Conservation (phyloP, 2,797 vertebrate genomes). For the Pipistrellus pipistrellus region DNA sequence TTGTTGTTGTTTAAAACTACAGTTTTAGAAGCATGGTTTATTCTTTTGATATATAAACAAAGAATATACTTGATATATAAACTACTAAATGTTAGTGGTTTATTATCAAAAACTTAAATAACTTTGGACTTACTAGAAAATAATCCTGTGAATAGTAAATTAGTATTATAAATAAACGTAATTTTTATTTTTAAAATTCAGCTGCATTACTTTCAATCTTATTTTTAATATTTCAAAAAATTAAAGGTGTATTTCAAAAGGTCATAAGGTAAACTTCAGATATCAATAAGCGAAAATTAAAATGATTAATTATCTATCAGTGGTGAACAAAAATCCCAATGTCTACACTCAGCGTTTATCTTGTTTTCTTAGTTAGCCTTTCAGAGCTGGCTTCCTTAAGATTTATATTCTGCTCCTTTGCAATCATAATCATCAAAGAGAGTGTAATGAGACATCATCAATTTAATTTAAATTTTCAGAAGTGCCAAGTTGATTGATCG, state of each 20-base stretch:
- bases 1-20: neutral
- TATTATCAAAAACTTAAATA: neutral
- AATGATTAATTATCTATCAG: conserved; percentile 49
- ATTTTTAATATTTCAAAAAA: conserved; percentile 1
- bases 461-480: conserved; percentile 78
- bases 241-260: neutral
- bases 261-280: neutral
- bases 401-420: conserved; percentile 60
- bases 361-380: conserved; percentile 63
- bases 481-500: conserved; percentile 78
- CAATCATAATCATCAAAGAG: conserved; percentile 59
- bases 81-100: neutral
- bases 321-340: conserved; percentile 45
- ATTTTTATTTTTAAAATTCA: conserved; percentile 4
- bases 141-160: neutral
- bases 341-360: conserved; percentile 36
- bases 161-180: neutral
- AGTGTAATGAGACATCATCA: conserved; percentile 59
- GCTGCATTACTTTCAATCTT: neutral
- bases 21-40: neutral
- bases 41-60: neutral
- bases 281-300: conserved; percentile 60
- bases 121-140: neutral
- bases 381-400: conserved; percentile 53
- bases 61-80: neutral